These are phyloP conservation scores for Vulpes lagopus DNA, from an alignment of 2,113 vertebrate genomes.

Conservation along the genomic window DNA sequence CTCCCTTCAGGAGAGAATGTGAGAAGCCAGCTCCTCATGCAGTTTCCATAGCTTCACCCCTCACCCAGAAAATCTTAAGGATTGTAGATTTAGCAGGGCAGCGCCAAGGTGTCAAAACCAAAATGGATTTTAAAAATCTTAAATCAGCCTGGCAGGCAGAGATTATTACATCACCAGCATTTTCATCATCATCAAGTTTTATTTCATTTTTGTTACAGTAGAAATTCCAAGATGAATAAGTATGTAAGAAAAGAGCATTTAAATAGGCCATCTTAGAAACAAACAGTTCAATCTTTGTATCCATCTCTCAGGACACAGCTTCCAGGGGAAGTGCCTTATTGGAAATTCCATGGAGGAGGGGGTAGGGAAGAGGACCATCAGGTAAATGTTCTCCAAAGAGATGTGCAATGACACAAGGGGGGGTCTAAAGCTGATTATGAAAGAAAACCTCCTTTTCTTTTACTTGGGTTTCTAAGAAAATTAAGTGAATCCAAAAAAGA, in stretches of 20 bases:
- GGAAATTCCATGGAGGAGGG: neutral
- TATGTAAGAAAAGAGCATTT: neutral
- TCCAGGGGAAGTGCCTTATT: neutral
- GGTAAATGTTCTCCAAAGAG: neutral
- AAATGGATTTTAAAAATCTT: conserved; percentile 50
- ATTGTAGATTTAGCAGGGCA: conserved; percentile 37
- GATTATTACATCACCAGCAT: conserved; percentile 20
- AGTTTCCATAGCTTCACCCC: conserved; percentile 82
- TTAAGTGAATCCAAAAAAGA: neutral
- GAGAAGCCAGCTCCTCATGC: conserved; percentile 74
- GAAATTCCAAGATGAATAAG: neutral
- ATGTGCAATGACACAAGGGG: neutral
- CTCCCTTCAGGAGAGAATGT: conserved; percentile 73
- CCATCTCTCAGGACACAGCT: neutral
- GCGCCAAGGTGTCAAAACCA: conserved; percentile 21
- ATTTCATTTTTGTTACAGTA: conserved; percentile 35
- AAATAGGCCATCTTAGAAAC: neutral
- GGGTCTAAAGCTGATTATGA: neutral
- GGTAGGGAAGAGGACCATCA: neutral
- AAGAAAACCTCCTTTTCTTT: conserved; percentile 14
- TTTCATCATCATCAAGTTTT: conserved; percentile 29
- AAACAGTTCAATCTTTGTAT: neutral
- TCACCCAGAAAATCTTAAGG: conserved; percentile 82
- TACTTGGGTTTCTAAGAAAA: conserved; percentile 17
- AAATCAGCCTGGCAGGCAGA: conserved; percentile 50